These are phyloP conservation scores for Hemibagrus wyckioides DNA, from an alignment of 2,113 vertebrate genomes.

Conservation along the genomic window DNA sequence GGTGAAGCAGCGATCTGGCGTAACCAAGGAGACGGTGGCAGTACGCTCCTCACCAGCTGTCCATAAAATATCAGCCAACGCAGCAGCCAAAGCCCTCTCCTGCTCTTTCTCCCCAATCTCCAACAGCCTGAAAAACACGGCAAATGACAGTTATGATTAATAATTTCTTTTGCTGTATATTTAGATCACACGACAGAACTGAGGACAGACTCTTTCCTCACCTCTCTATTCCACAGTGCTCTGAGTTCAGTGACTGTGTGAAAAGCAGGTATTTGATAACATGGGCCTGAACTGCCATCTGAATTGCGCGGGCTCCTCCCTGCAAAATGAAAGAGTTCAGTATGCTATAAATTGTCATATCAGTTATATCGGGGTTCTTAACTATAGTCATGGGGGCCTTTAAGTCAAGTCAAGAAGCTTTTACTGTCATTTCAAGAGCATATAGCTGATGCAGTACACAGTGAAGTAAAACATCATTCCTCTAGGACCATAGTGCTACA, in stretches of 20 bases:
- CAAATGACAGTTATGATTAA: neutral
- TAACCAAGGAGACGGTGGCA: constrained; percentile 72
- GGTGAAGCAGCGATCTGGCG: constrained; percentile 51
- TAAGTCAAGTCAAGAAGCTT: too few species aligned
- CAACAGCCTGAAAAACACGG: constrained; percentile 65
- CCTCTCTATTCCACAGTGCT: constrained; percentile 67
- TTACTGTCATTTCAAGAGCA: too few species aligned
- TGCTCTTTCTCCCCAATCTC: constrained; percentile 68
- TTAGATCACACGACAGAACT: neutral
- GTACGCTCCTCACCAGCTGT: constrained; percentile 72
- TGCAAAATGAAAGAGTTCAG: neutral
- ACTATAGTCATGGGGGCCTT: neutral
- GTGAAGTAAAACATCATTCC: too few species aligned
- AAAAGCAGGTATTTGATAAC: constrained; percentile 83
- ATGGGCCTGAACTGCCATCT: constrained; percentile 81
- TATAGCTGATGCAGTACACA: too few species aligned
- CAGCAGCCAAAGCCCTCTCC: constrained; percentile 63
- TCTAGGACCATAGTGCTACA: too few species aligned
- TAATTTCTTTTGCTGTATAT: neutral
- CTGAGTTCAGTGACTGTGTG: constrained; percentile 53
- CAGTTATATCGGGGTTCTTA: neutral
- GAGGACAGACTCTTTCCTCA: constrained; percentile 49
- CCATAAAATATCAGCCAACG: constrained; percentile 80
- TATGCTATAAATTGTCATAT: neutral
- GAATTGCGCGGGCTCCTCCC: constrained; percentile 76